phyloP scores from a whole-genome alignment of 2,797 vertebrate species.

The Characodon lateralis region DNA sequence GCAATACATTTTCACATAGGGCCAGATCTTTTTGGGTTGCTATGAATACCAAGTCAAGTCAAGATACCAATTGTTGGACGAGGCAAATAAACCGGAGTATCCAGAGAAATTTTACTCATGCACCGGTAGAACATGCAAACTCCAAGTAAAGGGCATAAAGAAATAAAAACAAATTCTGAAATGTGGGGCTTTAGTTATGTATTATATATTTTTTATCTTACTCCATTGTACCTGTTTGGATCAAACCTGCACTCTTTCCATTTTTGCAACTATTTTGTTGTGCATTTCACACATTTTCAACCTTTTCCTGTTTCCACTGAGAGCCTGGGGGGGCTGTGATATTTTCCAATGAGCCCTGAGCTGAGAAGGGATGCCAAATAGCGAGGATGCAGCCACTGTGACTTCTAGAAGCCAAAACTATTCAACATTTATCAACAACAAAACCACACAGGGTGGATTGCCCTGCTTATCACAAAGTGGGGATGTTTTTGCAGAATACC shows the following conservation, averaged over 20 bases:
- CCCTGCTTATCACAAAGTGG: constrained; percentile 47
- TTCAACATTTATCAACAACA: constrained; percentile 45
- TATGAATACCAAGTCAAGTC: too few relatives aligned
- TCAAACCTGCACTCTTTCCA: too few relatives aligned
- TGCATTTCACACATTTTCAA: constrained; percentile 42
- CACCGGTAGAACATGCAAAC: too few relatives aligned
- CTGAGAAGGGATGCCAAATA: constrained; percentile 44
- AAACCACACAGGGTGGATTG: constrained; percentile 37
- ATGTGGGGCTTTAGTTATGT: too few relatives aligned
- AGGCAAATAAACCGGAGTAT: too few relatives aligned
- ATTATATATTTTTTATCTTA: too few relatives aligned
- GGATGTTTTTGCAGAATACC: constrained; percentile 47
- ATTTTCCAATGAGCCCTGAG: constrained; percentile 46
- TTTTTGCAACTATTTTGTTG: constrained; percentile 10
- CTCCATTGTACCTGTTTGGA: too few relatives aligned
- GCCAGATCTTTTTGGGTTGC: too few relatives aligned
- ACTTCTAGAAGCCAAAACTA: constrained; percentile 57
- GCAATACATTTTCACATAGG: too few relatives aligned
- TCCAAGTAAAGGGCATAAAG: neutral
- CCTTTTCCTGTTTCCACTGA: constrained; percentile 47
- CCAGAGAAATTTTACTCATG: too few relatives aligned
- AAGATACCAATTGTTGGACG: too few relatives aligned
- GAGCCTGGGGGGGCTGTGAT: constrained; percentile 21
- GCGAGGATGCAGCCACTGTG: constrained; percentile 65
- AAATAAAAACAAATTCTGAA: neutral